Conservation (phyloP, 2,888 invertebrate species). For the Campopleginae sp. region DNA sequence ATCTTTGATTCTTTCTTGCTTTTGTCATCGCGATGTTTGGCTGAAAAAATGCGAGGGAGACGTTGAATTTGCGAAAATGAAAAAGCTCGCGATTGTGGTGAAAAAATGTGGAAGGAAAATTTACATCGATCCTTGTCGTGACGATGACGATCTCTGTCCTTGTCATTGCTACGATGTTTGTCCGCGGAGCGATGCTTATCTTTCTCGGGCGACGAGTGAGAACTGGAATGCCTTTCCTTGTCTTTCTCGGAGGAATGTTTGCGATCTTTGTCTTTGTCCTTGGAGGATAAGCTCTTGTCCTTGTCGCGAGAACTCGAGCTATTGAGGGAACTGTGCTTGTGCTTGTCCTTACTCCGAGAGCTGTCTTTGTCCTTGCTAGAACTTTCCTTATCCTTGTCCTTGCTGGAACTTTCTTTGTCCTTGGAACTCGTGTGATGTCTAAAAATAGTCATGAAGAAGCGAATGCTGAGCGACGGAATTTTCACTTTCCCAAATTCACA, state of each 20-base stretch:
- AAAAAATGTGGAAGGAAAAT: slow-evolving; percentile 5
- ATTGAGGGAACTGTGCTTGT: slow-evolving; percentile 82
- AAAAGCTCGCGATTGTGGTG: neutral
- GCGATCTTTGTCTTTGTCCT: slow-evolving; percentile 81
- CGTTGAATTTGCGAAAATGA: neutral
- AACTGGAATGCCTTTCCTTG: slow-evolving; percentile 79
- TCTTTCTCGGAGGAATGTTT: slow-evolving; percentile 80
- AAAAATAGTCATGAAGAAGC: slow-evolving; percentile 37
- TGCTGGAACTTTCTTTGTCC: slow-evolving; percentile 82
- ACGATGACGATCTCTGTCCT: slow-evolving; percentile 82
- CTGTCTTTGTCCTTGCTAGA: slow-evolving; percentile 81
- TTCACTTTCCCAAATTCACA: slow-evolving; percentile 11
- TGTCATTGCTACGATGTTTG: no score
- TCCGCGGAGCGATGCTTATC: slow-evolving; percentile 79
- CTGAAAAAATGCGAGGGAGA: slow-evolving; percentile 63
- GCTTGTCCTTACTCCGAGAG: slow-evolving; percentile 84
- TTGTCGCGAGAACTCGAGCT: slow-evolving; percentile 83
- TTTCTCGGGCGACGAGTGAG: slow-evolving; percentile 77
- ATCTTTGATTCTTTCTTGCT: slow-evolving; percentile 82
- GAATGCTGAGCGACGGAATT: slow-evolving; percentile 33
- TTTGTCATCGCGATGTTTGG: slow-evolving; percentile 85
- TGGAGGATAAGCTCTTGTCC: slow-evolving; percentile 78
- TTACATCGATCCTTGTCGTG: slow-evolving; percentile 82
- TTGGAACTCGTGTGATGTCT: slow-evolving; percentile 83
- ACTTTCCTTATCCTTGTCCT: slow-evolving; percentile 83